Evolutionary conservation across 2,797 vertebrate genomes (phyloP), one percentile per base, ranked within the genome.

Genomic region (Cryptoblepharus egeriae): DNA sequence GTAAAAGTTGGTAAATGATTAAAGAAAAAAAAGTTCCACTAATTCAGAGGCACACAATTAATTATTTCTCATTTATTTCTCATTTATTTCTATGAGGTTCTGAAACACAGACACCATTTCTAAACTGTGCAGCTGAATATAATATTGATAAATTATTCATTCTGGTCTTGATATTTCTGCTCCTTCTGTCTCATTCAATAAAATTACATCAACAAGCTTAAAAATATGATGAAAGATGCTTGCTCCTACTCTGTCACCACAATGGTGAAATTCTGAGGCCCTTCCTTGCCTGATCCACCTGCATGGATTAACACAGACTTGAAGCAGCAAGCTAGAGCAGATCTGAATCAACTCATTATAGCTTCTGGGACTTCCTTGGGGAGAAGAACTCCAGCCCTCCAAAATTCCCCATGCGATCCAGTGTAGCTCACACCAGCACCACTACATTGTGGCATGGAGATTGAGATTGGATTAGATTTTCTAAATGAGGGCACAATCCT

Each of bases 141-240:
- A 77, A 79, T 70, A 79, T 30, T 79, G 65, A 69, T 69, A 79
- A 42, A 58, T n/a, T 58, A 35, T 39, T n/a, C 52, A 60, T 69
- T 79, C 52, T 69, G 35, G 49, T 79, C 52, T 79, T 35, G 30
- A 65, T 70, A 70, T 28, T n/a, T 69, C 68, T 24, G 65, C 35
- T 58, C 10, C 52, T 70, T 55, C 49, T 70, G 20, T 22, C 37
- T 24, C 15, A 15, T 70, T 39, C 68, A 60, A 69, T 70, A 79
- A 57, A 70, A 79, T 70, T 32, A 45, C 65, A 60, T 3, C 35
- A n/a, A 58, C 65, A 60, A 57, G 55, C 39, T 39, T 60, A 52
- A 42, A 16, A n/a, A 74, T 74, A 30, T 57, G 71, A 79, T 69
- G 57, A 79, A 79, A 70, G 65, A 58, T 58, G 77, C 11, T 28